Conservation (phyloP, 2,113 vertebrate genomes). For the Saguinus imperator region DNA sequence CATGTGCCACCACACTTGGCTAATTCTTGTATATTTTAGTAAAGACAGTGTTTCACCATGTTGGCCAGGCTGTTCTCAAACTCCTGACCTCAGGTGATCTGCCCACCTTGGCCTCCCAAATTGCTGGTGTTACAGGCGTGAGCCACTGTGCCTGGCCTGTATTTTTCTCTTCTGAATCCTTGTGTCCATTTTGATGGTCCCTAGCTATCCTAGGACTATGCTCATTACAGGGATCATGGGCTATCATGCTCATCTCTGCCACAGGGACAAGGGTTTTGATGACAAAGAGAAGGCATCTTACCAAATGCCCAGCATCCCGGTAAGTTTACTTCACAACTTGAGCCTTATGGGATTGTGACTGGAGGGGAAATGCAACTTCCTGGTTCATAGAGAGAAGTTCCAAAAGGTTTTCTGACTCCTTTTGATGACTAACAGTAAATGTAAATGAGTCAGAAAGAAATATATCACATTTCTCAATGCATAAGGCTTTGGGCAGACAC, state of each 20-base stretch:
- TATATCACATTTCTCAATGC: constrained; percentile 53
- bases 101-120: no score
- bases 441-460: constrained; percentile 57
- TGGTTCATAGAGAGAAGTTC: constrained; percentile 30
- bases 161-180: neutral
- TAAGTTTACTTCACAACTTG: constrained; percentile 55
- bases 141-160: no score
- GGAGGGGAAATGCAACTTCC: constrained; percentile 66
- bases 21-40: no score
- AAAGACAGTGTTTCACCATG: no score
- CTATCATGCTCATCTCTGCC: constrained; percentile 12
- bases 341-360: constrained; percentile 44
- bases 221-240: neutral
- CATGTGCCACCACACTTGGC: no score
- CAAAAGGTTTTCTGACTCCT: constrained; percentile 30
- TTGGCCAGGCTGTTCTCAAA: no score
- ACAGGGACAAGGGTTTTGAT: neutral
- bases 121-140: no score
- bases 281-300: constrained; percentile 59
- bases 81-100: no score
- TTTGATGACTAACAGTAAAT: constrained; percentile 61
- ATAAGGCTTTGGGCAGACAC: neutral
- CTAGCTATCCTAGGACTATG: neutral
- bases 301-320: constrained; percentile 36
- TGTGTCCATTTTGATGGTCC: neutral